Base-by-base conservation (phyloP, 2,797 vertebrate species). In the Molothrus ater region DNA sequence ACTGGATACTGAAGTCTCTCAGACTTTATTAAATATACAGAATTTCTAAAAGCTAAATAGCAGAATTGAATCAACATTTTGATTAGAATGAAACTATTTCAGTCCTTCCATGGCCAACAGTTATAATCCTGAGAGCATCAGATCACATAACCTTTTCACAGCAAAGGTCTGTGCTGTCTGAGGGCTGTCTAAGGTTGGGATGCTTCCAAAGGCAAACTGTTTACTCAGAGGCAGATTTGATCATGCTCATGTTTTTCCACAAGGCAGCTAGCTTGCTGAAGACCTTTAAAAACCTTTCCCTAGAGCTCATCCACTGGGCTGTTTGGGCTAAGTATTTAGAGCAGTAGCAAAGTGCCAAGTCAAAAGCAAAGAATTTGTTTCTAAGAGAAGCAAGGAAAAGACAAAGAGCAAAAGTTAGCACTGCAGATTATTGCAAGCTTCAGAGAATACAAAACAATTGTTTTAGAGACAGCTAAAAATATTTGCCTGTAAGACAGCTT, bases 391-490 rank as follows among this genome's bases (percentile, higher is more conserved):
- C 15, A 83, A 79, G 43, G 25, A 80, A 80, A 88, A 80, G 56
- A 82, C 54, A 78, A 89, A 87, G 45, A 81, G 38, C 64, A 89
- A 38, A 92, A 93, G 71, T 76, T 85, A 93, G 92, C 2, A 15
- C 48, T 73, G 56, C 21, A 78, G 79, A 87, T 74, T 45, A 57
- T 2, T 65, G 34, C 24, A 85, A 73, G 38, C 75, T 90, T 93
- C 90, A 91, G 48, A 75, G 43, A 88, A 40, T 19, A 82, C 19
- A 88, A 75, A 90, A 59, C 38, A 68, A 74, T 64, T 85, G 63
- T 60, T 90, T 60, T 82, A 82, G 57, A 24, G 28, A 82, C 32
- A 70, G 53, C 42, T 94, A 94, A 94, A 95, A 94, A 94, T 89
- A 92, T 18, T 47, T 61, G 28, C 32, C 72, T 88, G 29, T 76